These are phyloP conservation scores for Bathynomus jamesi DNA, from an alignment of 1,140 invertebrate species.

Conservation along the genomic window DNA sequence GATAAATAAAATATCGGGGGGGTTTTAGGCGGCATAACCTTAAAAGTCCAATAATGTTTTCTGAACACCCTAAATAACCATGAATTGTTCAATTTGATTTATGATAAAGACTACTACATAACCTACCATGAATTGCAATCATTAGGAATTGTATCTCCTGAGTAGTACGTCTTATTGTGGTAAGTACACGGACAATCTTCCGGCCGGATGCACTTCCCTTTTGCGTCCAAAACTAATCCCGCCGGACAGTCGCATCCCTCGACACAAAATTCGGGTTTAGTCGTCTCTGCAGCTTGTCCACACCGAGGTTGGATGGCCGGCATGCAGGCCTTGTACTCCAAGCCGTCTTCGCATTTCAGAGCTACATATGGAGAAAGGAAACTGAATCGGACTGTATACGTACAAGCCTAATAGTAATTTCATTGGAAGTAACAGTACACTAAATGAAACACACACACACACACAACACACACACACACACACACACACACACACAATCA, in stretches of 20 bases:
- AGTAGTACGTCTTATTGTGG: constrained; percentile 62
- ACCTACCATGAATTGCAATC: constrained; percentile 77
- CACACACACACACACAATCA: too few relatives aligned
- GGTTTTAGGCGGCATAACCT: too few relatives aligned
- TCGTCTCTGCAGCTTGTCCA: constrained; percentile 41
- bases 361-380: constrained; percentile 45
- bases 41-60: too few relatives aligned
- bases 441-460: too few relatives aligned
- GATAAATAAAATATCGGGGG: too few relatives aligned
- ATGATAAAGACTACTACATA: too few relatives aligned
- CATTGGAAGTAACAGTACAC: too few relatives aligned
- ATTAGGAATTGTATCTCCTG: constrained; percentile 62
- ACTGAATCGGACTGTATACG: too few relatives aligned
- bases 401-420: too few relatives aligned
- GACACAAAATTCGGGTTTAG: constrained; percentile 55
- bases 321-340: constrained; percentile 61
- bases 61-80: too few relatives aligned
- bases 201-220: constrained; percentile 65
- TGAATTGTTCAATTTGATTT: too few relatives aligned
- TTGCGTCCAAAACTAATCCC: constrained; percentile 60
- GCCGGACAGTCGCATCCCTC: constrained; percentile 80
- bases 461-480: too few relatives aligned
- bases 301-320: constrained; percentile 51
- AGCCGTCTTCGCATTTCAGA: constrained; percentile 58
- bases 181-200: constrained; percentile 66